Evolutionary conservation across 2,888 invertebrate genomes (phyloP).

Genomic region (Yponomeuta evonymella): DNA sequence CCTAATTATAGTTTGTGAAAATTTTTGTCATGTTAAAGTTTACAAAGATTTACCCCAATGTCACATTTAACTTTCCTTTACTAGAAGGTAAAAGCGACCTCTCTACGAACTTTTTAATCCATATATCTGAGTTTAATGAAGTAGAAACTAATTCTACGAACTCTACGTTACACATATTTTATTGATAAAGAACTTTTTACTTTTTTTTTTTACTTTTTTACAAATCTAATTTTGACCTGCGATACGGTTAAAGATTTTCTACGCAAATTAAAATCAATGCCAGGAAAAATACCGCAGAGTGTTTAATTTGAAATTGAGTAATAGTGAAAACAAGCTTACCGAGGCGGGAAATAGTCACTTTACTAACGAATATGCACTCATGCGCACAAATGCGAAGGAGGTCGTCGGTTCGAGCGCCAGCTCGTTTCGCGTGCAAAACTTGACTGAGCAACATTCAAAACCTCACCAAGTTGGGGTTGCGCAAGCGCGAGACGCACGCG

Average conservation of each 20-base stretch:
- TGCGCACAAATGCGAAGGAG: not conserved
- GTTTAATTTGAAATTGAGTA: not conserved
- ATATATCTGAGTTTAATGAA: not conserved
- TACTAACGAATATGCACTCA: conserved; percentile 6
- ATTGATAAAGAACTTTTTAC: no score
- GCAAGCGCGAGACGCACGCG: not conserved
- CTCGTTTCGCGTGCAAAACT: conserved; percentile 4
- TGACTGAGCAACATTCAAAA: conserved; percentile 11
- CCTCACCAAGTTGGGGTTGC: not conserved
- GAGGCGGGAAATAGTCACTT: conserved; percentile 6
- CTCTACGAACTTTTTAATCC: not conserved
- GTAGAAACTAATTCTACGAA: not conserved
- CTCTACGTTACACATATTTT: not conserved
- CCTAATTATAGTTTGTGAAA: no score
- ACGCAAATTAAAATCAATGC: not conserved
- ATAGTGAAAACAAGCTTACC: not conserved
- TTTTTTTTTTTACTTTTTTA: no score
- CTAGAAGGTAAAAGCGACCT: no score
- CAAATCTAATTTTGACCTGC: not conserved
- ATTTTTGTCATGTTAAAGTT: no score
- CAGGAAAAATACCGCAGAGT: not conserved
- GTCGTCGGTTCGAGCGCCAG: conserved; percentile 4
- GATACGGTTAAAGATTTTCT: not conserved
- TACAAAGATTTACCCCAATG: no score
- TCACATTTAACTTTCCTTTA: no score